These are phyloP conservation scores for Nebria ingens DNA, from an alignment of 1,140 invertebrate species.

Conservation along the genomic window DNA sequence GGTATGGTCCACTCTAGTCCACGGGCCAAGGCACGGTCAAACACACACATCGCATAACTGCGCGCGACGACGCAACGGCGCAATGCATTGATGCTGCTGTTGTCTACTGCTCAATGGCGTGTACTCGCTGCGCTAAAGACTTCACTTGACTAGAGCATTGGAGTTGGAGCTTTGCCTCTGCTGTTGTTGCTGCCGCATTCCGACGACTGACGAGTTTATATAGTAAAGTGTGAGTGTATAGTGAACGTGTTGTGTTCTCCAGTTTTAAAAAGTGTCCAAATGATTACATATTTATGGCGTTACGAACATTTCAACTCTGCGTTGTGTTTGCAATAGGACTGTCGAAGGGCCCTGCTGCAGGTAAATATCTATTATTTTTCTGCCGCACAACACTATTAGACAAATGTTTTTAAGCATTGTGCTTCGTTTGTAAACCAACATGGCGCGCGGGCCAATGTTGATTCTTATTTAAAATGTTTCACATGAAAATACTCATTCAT, in stretches of 20 bases:
- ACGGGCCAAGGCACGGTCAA: too few relatives aligned
- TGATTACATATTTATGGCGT: slow-evolving; percentile 23
- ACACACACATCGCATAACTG: too few relatives aligned
- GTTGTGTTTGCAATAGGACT: slow-evolving; percentile 13
- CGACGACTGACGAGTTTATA: background rate
- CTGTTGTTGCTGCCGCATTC: background rate
- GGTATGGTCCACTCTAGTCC: too few relatives aligned
- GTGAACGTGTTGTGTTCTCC: slow-evolving; percentile 12
- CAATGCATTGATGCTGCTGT: background rate
- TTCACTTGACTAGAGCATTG: too few relatives aligned
- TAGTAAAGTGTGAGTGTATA: slow-evolving; percentile 11
- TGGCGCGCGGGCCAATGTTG: background rate
- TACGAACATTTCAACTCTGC: slow-evolving; percentile 13
- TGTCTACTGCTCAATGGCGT: background rate
- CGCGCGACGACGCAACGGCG: too few relatives aligned
- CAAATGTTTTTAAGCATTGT: slow-evolving; percentile 3
- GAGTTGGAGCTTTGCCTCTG: too few relatives aligned
- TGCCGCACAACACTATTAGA: background rate
- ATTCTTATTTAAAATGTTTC: background rate
- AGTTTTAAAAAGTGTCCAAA: slow-evolving; percentile 19
- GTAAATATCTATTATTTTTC: background rate
- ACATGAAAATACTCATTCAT: background rate
- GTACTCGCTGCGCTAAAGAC: background rate
- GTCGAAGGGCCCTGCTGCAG: background rate
- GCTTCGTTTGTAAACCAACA: background rate